Conservation (phyloP, 2,113 vertebrate species). For the Embiotoca jacksoni region DNA sequence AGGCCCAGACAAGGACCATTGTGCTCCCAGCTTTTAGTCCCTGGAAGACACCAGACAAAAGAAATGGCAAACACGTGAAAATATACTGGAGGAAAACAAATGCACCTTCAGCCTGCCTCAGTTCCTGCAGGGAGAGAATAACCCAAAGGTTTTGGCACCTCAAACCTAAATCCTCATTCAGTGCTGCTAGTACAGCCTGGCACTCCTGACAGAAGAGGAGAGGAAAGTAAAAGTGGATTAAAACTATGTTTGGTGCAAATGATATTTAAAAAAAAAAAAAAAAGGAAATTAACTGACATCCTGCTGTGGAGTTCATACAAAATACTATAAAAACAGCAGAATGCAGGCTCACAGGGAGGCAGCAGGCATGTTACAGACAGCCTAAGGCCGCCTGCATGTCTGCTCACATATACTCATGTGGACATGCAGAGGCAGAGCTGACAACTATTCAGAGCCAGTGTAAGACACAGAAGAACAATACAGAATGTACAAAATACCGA, state of each 20-base stretch:
- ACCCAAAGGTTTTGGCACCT: not conserved
- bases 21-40: conserved; percentile 69
- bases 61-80: conserved; percentile 41
- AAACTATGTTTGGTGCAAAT: not conserved
- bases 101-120: conserved; percentile 4
- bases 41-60: conserved; percentile 52
- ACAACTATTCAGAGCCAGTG: not conserved
- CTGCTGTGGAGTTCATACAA: not conserved
- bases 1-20: conserved; percentile 76
- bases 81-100: conserved; percentile 36
- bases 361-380: conserved; percentile 20
- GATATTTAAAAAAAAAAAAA: too few species aligned
- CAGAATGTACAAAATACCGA: not conserved
- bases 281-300: not conserved
- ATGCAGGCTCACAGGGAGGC: conserved; percentile 14
- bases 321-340: conserved; percentile 25
- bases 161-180: not conserved
- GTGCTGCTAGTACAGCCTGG: not conserved
- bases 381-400: conserved; percentile 47
- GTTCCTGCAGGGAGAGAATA: conserved; percentile 5
- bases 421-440: conserved; percentile 43
- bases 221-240: not conserved
- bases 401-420: conserved; percentile 39
- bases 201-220: not conserved
- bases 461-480: not conserved